Percentiles rank a stretch among this genome's conserved stretches.
These are phyloP conservation scores for Aphrophora alni DNA, from an alignment of 2,888 invertebrate species.

Conservation along the genomic window DNA sequence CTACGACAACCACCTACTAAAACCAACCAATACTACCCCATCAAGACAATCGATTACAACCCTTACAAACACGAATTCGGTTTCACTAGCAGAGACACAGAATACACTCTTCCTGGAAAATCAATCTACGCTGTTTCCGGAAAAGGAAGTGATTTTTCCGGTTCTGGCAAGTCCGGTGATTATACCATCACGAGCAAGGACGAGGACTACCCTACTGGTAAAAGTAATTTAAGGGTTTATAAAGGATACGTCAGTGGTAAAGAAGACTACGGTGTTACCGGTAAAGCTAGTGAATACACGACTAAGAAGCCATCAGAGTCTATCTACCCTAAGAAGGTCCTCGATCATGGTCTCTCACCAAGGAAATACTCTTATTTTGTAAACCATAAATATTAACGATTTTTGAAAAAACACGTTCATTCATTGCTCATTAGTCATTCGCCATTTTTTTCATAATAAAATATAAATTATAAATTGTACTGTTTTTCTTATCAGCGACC, in stretches of 20 bases:
- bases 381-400: constrained; percentile 20
- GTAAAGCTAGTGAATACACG: neutral
- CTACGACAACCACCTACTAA: constrained; percentile 7
- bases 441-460: neutral
- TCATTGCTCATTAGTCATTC: neutral
- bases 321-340: constrained; percentile 45
- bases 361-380: constrained; percentile 11
- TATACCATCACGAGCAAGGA: constrained; percentile 25
- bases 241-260: constrained; percentile 39
- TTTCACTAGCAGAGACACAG: constrained; percentile 22
- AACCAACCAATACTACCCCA: constrained; percentile 15
- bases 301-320: constrained; percentile 40
- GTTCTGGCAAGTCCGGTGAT: neutral
- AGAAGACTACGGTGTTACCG: constrained; percentile 27
- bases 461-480: neutral
- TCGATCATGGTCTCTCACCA: neutral
- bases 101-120: constrained; percentile 8
- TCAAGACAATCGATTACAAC: constrained; percentile 24
- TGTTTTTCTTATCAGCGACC: neutral
- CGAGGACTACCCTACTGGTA: constrained; percentile 32
- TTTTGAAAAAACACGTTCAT: neutral
- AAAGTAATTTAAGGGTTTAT: constrained; percentile 38
- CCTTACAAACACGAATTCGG: constrained; percentile 21
- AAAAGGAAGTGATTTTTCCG: neutral
- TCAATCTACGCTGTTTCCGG: neutral